A percentile compares a stretch with the other conserved stretches of the same genome.
Evolutionary conservation across 2,888 invertebrate species (phyloP).

Genomic region (Harmothoe impar): DNA sequence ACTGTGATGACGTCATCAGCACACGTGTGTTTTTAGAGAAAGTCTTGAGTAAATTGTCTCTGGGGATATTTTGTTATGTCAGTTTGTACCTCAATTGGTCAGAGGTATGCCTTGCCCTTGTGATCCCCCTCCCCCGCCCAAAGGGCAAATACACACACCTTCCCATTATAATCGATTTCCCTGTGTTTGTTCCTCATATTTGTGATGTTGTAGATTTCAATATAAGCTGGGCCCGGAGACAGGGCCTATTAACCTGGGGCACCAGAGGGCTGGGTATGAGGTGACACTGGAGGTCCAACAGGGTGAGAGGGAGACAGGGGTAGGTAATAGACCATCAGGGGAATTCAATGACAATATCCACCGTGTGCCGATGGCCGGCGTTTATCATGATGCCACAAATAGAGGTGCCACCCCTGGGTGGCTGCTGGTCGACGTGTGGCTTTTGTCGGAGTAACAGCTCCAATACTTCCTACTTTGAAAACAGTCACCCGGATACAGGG

Average conservation of each 20-base stretch:
- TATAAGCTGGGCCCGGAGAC: conserved; percentile 3
- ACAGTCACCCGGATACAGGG: neutral
- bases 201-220: conserved; percentile 34
- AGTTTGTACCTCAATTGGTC: neutral
- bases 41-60: neutral
- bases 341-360: conserved; percentile 8
- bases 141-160: no score
- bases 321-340: conserved; percentile 19
- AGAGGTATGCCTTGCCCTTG: neutral
- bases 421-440: neutral
- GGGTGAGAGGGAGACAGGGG: neutral
- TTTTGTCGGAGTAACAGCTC: neutral
- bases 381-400: neutral
- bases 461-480: neutral
- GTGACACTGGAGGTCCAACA: neutral
- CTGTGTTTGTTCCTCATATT: no score
- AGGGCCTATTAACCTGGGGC: neutral
- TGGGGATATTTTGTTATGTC: neutral
- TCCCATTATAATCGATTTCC: no score
- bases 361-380: neutral
- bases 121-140: neutral
- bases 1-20: conserved; percentile 35
- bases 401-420: conserved; percentile 27
- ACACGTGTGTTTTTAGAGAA: neutral
- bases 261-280: no score